Percentiles rank a stretch among this genome's conserved stretches.
These are phyloP conservation scores for Syngnathus rostellatus DNA, from an alignment of 2,797 vertebrate genomes.

Conservation along the genomic window DNA sequence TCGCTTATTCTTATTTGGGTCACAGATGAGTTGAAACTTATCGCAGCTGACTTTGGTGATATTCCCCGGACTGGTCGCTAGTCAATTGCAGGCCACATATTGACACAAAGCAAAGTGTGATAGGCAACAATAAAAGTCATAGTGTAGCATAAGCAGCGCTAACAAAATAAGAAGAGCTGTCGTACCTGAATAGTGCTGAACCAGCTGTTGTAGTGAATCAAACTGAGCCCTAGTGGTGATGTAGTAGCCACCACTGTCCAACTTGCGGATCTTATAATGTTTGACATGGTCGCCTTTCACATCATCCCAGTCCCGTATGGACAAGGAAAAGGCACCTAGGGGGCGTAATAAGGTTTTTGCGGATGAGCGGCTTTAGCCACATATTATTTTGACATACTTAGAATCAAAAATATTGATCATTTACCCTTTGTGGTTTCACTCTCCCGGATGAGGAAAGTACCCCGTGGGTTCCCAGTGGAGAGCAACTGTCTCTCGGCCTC, in stretches of 20 bases:
- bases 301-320: constrained; percentile 96
- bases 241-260: constrained; percentile 96
- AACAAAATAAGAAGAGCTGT: background rate
- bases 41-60: background rate
- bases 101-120: background rate
- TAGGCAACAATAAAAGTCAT: background rate
- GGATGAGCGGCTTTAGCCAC: too few species aligned
- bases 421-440: constrained; percentile 96
- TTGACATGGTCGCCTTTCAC: constrained; percentile 96
- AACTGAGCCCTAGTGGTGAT: constrained; percentile 98
- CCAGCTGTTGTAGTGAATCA: constrained; percentile 90
- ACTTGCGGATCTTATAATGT: constrained; percentile 97
- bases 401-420: background rate
- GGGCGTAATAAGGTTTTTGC: background rate
- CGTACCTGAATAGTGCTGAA: constrained; percentile 94
- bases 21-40: background rate
- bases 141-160: background rate
- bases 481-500: constrained; percentile 93
- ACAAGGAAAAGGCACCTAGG: constrained; percentile 93
- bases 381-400: too few species aligned
- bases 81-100: background rate
- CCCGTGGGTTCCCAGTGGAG: constrained; percentile 85
- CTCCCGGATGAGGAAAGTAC: constrained; percentile 92
- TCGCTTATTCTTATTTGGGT: background rate
- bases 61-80: background rate